phyloP scores from a whole-genome alignment of 2,113 vertebrate species.

The Vulpes vulpes region DNA sequence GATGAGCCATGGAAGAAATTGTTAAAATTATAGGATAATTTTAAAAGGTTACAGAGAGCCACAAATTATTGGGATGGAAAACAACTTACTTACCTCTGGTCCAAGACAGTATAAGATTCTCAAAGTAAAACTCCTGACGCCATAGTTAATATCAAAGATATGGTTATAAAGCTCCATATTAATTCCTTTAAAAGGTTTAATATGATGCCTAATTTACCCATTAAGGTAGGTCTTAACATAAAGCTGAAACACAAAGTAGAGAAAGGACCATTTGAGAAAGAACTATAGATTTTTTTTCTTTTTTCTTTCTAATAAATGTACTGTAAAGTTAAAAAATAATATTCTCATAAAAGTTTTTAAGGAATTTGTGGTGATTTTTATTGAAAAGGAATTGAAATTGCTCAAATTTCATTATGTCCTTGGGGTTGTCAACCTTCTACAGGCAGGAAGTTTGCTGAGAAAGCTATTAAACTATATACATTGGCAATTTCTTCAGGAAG shows the following conservation, averaged over 20 bases:
- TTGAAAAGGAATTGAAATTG: background rate
- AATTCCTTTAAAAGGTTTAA: background rate
- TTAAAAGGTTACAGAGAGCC: background rate
- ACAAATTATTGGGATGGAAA: conserved; percentile 4
- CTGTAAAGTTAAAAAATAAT: background rate
- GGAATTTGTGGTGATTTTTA: background rate
- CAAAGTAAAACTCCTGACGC: background rate
- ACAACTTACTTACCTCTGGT: background rate
- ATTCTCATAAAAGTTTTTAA: background rate
- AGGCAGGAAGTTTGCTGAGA: background rate
- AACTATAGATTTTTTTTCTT: background rate
- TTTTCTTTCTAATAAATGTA: background rate
- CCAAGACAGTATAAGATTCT: background rate
- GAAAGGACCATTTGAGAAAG: background rate
- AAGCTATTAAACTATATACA: background rate
- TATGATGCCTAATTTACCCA: background rate
- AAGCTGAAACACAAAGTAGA: background rate
- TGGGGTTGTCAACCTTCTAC: background rate
- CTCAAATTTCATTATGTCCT: background rate
- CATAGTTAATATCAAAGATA: background rate
- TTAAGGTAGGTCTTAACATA: background rate
- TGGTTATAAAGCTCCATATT: background rate
- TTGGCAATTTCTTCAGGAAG: background rate
- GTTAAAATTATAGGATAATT: background rate
- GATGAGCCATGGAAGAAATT: background rate